These are phyloP conservation scores for Phoebastria nigripes DNA, from an alignment of 2,797 vertebrate species.

Conservation along the genomic window DNA sequence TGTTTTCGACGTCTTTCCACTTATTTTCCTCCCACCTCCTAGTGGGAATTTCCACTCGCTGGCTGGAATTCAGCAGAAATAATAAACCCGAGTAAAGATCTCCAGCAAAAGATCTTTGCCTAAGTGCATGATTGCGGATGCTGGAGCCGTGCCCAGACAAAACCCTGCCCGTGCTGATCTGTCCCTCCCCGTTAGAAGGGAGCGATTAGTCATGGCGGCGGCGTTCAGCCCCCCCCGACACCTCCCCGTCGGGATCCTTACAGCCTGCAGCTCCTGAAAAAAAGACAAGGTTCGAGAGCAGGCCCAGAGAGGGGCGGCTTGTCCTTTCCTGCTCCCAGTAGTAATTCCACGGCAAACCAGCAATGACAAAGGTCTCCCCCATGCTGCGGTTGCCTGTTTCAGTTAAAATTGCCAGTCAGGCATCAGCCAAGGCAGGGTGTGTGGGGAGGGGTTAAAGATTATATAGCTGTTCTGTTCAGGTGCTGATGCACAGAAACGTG, in stretches of 20 bases:
- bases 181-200: not conserved
- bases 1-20: not conserved
- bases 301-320: not conserved
- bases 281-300: not conserved
- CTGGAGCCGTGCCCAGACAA: conserved; percentile 2
- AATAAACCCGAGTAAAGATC: not conserved
- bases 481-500: not conserved
- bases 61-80: conserved; percentile 27
- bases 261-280: not conserved
- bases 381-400: not conserved
- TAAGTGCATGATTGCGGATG: not conserved
- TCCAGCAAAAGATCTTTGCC: not conserved
- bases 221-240: accelerated
- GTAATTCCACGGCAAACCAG: not conserved
- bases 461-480: not conserved
- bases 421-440: not conserved
- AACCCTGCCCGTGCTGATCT: not conserved
- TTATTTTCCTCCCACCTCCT: conserved; percentile 13
- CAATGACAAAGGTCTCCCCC: accelerated
- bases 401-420: not conserved
- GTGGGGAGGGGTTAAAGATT: not conserved
- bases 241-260: not conserved
- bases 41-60: conserved; percentile 5
- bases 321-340: not conserved
- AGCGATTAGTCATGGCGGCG: not conserved